A percentile compares a stretch with the other conserved stretches of the same genome.
Evolutionary conservation across 2,797 vertebrate species (phyloP).

Genomic region (Mus spretus): DNA sequence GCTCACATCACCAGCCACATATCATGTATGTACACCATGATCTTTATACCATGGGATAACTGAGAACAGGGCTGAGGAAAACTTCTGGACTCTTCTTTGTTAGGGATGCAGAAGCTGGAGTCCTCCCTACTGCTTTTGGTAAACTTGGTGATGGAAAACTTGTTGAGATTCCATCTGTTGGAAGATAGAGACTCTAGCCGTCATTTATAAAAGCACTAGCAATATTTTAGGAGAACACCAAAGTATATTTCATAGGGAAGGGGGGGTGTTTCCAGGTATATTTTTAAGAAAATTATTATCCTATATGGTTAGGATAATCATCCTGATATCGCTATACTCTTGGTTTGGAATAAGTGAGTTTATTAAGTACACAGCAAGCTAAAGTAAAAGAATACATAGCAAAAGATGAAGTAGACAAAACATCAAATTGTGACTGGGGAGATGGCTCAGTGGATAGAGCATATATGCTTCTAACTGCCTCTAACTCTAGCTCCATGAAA

Average conservation of each 20-base stretch:
- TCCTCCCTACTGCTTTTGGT: background rate
- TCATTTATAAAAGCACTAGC: slow-evolving; percentile 15
- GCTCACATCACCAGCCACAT: background rate
- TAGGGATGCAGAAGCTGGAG: background rate
- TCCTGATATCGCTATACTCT: background rate
- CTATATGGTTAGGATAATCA: background rate
- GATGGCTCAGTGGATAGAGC: background rate
- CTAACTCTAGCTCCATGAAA: background rate
- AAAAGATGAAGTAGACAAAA: background rate
- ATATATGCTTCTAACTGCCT: background rate
- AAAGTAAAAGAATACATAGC: background rate
- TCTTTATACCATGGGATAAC: background rate
- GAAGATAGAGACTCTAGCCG: background rate
- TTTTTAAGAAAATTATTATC: slow-evolving; percentile 17
- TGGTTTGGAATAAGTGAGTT: background rate
- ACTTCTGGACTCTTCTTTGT: background rate
- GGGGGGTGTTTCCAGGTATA: background rate
- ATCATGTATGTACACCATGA: background rate
- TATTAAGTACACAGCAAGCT: background rate
- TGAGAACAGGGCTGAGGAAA: background rate
- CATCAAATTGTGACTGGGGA: background rate
- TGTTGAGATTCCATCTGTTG: background rate
- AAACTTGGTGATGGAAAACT: background rate
- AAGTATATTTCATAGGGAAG: background rate
- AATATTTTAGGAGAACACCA: background rate